These are phyloP conservation scores for Rhipidura dahli DNA, from an alignment of 2,113 vertebrate genomes.

Conservation along the genomic window DNA sequence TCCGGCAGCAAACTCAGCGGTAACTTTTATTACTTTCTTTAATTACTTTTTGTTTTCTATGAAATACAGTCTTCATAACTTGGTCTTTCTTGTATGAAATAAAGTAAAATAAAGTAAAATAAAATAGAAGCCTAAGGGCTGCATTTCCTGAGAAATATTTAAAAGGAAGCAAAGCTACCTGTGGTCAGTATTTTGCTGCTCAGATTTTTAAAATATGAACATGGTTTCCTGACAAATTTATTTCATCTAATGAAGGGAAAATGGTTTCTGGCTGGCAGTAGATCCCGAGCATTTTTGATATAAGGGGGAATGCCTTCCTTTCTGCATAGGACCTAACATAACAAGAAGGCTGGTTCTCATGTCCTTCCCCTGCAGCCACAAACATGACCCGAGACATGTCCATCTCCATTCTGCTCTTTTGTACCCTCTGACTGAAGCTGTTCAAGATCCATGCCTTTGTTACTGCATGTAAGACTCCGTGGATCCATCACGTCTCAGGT, in stretches of 20 bases:
- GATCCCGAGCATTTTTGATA: accelerated
- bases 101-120: background rate
- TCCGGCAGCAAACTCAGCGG: background rate
- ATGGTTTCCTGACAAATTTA: background rate
- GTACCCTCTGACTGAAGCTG: background rate
- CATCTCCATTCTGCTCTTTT: background rate
- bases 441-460: background rate
- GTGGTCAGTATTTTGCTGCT: background rate
- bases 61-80: background rate
- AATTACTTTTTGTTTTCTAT: constrained; percentile 28
- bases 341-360: background rate
- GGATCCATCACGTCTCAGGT: background rate
- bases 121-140: background rate
- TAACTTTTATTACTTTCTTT: constrained; percentile 8
- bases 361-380: background rate
- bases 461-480: background rate
- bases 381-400: background rate
- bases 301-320: background rate
- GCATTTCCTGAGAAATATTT: background rate
- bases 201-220: background rate
- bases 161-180: background rate
- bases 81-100: background rate
- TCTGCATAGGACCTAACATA: background rate
- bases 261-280: background rate
- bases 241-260: background rate